A percentile compares a stretch with the other conserved stretches of the same genome.
These are phyloP conservation scores for Embiotoca jacksoni DNA, from an alignment of 2,113 vertebrate species.

Conservation along the genomic window DNA sequence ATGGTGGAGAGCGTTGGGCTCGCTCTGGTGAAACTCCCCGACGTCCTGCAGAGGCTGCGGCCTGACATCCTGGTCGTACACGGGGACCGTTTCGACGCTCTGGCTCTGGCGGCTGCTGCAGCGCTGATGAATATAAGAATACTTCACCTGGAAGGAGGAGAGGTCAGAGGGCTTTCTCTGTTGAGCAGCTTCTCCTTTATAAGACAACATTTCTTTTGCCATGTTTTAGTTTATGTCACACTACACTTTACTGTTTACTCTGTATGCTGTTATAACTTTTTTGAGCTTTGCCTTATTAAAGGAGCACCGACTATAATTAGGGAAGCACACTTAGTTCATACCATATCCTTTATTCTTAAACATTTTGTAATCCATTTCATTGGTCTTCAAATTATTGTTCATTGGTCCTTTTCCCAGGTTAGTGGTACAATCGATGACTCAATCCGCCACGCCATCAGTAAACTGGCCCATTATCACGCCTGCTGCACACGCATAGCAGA, in stretches of 20 bases:
- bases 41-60: conserved; percentile 93
- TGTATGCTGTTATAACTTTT: no score
- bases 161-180: conserved; percentile 80
- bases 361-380: not conserved
- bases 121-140: conserved; percentile 99
- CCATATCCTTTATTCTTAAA: not conserved
- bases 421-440: conserved; percentile 99
- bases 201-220: not conserved
- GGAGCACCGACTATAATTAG: no score
- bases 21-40: conserved; percentile 95
- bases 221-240: not conserved
- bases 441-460: conserved; percentile 96
- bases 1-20: conserved; percentile 99
- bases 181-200: not conserved
- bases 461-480: conserved; percentile 96
- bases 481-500: conserved; percentile 96
- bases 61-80: conserved; percentile 96
- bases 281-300: no score
- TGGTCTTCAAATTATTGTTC: not conserved
- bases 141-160: conserved; percentile 96
- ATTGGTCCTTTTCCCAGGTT: conserved; percentile 55
- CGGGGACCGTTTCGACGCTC: conserved; percentile 95
- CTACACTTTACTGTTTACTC: no score
- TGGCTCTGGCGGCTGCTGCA: conserved; percentile 95
- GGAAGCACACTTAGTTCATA: no score